Conservation (phyloP, 2,888 invertebrate species). For the Apocheima hispidaria region DNA sequence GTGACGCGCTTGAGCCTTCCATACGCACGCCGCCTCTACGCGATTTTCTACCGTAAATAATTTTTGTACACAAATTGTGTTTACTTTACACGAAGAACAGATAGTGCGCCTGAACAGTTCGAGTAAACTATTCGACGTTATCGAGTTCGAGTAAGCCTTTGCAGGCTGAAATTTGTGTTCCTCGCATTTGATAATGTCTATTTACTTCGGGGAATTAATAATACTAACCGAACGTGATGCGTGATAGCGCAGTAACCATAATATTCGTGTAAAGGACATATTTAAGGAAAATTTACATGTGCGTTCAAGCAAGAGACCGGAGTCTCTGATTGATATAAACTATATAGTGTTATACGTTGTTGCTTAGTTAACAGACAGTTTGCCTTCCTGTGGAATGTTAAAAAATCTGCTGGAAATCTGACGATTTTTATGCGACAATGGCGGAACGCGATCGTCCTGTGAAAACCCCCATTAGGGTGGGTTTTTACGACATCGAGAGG, state of each 20-base stretch:
- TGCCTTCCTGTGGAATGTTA: constrained; percentile 58
- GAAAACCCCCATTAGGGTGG: constrained; percentile 94
- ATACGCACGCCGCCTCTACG: constrained; percentile 81
- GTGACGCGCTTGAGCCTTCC: constrained; percentile 61
- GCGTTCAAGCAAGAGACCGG: constrained; percentile 32
- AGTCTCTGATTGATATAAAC: constrained; percentile 58
- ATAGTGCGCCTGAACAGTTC: constrained; percentile 48
- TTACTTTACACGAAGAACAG: constrained; percentile 54
- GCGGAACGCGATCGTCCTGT: constrained; percentile 85
- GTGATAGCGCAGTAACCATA: constrained; percentile 46
- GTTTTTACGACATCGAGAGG: constrained; percentile 98
- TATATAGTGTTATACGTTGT: constrained; percentile 58
- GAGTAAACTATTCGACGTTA: constrained; percentile 18
- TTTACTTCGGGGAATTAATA: constrained; percentile 60
- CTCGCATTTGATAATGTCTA: constrained; percentile 67
- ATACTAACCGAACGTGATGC: constrained; percentile 47
- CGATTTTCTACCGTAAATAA: constrained; percentile 78
- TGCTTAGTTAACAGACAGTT: constrained; percentile 55
- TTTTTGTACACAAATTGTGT: constrained; percentile 70
- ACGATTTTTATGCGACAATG: constrained; percentile 78
- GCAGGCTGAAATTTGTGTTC: constrained; percentile 52
- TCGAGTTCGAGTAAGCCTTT: too few relatives aligned
- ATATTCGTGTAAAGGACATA: constrained; percentile 43
- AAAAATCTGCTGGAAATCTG: constrained; percentile 60
- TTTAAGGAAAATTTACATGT: constrained; percentile 32